phyloP scores from a whole-genome alignment of 2,113 vertebrate genomes.

The Thamnophis sirtalis region DNA sequence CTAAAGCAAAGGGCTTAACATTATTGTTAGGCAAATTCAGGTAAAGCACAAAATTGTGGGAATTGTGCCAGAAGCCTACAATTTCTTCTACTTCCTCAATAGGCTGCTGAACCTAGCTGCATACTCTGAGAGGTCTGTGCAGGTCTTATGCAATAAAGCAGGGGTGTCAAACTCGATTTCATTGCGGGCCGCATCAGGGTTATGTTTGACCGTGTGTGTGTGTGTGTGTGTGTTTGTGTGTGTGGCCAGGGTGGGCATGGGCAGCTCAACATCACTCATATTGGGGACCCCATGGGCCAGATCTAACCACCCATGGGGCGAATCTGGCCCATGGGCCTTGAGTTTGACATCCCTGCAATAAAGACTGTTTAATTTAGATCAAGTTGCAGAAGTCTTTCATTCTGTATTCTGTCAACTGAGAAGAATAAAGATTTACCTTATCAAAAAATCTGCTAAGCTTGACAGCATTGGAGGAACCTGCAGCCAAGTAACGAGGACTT shows the following conservation, averaged over 20 bases:
- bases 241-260: too few relatives aligned
- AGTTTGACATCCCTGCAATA: too few relatives aligned
- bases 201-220: too few relatives aligned
- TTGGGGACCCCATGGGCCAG: too few relatives aligned
- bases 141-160: not conserved
- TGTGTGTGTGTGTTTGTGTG: too few relatives aligned
- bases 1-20: not conserved
- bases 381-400: not conserved
- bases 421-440: conserved; percentile 77
- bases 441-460: conserved; percentile 98
- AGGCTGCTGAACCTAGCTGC: not conserved
- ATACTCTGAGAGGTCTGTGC: too few relatives aligned
- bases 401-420: not conserved
- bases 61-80: not conserved
- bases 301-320: too few relatives aligned
- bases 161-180: too few relatives aligned
- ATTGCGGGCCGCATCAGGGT: too few relatives aligned
- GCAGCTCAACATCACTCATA: too few relatives aligned
- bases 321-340: too few relatives aligned
- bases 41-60: not conserved
- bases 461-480: conserved; percentile 94
- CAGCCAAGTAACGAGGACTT: conserved; percentile 87
- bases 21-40: not conserved
- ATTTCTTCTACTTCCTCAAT: not conserved
- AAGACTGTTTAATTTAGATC: not conserved